Base-by-base conservation (phyloP, 2,113 vertebrate genomes). In the Aldabrachelys gigantea region DNA sequence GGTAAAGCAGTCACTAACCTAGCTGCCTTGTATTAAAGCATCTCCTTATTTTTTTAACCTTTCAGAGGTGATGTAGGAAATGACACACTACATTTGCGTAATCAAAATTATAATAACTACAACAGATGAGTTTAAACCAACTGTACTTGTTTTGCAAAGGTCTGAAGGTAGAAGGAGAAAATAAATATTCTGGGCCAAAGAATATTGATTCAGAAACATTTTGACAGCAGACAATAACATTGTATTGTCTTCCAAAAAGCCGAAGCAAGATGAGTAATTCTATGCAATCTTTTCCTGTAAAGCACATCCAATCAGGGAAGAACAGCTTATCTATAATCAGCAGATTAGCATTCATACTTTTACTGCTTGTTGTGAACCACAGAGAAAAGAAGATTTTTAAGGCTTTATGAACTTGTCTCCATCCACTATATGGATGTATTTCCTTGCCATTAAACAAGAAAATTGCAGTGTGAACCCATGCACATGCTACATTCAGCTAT, bases 391-490 rank as follows among this genome's bases (percentile, higher is more conserved):
- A 56, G 38, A 13, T 41, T 17, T 1, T 3, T 17, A 38, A 0
- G 2, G 3, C 19, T 49, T 50, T 19, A 2, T 3, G 25, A 38
- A 49, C 54, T 6, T 21, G 19, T 31, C 38, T n/a, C 80, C 22
- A 53, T 53, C 27, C 49, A 19, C 31, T 81, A 3, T 52, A 35
- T n/a, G 29, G 49, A 44, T 13, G 41, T 80, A 13, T 21, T 3
- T 29, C 69, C 78, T 6, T 76, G n/a, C 9, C 1, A 0, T 13
- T 44, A 3, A 0, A 1, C 19, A 13, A 2, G 4, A 31, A 41
- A 5, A 17, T 44, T 1, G 1, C 6, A 4, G 2, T 21, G 22
- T 57, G 8, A 3, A 19, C n/a, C 22, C 10, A 1, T 5, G 1
- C 44, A 21, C 27, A 2, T 1, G 7, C 44, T 27, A 52, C 13